phyloP scores from a whole-genome alignment of 2,113 vertebrate species.

The Arvicanthis niloticus region DNA sequence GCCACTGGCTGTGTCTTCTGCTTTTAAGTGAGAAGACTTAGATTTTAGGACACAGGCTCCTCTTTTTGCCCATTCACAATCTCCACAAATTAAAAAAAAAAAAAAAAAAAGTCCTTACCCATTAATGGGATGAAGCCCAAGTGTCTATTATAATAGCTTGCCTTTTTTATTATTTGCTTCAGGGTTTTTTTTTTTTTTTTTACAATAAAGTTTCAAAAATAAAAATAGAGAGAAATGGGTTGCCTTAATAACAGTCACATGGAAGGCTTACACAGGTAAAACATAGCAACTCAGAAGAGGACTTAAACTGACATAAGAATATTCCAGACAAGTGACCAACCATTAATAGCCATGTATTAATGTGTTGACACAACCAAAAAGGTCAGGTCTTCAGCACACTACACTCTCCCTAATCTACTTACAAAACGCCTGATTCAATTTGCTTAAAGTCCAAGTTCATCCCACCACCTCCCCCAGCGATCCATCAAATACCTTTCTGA shows the following conservation, averaged over 20 bases:
- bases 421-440: background rate
- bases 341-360: background rate
- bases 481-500: background rate
- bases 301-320: background rate
- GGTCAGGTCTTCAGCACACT: background rate
- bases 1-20: background rate
- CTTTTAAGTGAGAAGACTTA: background rate
- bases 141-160: background rate
- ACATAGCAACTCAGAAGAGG: background rate
- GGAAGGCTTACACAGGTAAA: background rate
- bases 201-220: background rate
- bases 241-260: background rate
- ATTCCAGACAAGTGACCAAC: background rate
- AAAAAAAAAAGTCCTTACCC: background rate
- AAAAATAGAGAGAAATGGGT: background rate
- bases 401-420: background rate
- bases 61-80: background rate
- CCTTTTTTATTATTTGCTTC: background rate
- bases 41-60: background rate
- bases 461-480: too few species aligned
- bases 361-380: background rate
- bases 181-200: background rate
- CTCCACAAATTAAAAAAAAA: background rate
- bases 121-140: background rate
- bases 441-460: constrained; percentile 1